phyloP scores from a whole-genome alignment of 2,888 invertebrate genomes.

The Gerris lacustris region DNA sequence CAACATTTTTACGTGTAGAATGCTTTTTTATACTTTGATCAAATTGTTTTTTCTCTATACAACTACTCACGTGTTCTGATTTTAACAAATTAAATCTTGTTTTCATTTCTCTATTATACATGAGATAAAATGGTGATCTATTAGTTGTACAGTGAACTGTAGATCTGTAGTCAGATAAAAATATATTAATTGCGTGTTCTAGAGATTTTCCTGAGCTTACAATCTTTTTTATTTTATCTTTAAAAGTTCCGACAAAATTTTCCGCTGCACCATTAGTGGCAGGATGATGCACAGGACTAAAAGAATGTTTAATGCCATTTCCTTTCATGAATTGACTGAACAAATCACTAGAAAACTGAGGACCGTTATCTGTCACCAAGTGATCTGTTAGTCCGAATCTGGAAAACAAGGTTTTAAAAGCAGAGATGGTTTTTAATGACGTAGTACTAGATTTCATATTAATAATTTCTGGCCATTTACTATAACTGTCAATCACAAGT shows the following conservation, averaged over 20 bases:
- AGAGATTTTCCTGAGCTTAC: background rate
- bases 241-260: background rate
- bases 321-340: conserved; percentile 23
- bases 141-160: background rate
- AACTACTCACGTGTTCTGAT: background rate
- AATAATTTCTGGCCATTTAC: background rate
- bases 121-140: background rate
- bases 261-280: background rate
- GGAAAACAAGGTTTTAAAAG: conserved; percentile 17
- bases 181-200: background rate
- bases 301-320: conserved; percentile 15
- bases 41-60: background rate
- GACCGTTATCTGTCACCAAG: conserved; percentile 21
- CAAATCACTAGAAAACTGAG: conserved; percentile 22
- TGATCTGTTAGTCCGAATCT: conserved; percentile 18
- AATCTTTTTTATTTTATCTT: conserved; percentile 13
- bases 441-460: background rate
- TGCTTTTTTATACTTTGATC: background rate
- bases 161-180: background rate
- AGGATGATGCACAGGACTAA: conserved; percentile 5
- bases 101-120: background rate
- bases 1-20: background rate
- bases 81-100: background rate
- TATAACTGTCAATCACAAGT: conserved; percentile 1
- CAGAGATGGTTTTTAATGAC: conserved; percentile 8